A percentile compares a stretch with the other conserved stretches of the same genome.
Conservation (phyloP, 1,140 invertebrate genomes). For the Thalassaphorura encarpata region DNA sequence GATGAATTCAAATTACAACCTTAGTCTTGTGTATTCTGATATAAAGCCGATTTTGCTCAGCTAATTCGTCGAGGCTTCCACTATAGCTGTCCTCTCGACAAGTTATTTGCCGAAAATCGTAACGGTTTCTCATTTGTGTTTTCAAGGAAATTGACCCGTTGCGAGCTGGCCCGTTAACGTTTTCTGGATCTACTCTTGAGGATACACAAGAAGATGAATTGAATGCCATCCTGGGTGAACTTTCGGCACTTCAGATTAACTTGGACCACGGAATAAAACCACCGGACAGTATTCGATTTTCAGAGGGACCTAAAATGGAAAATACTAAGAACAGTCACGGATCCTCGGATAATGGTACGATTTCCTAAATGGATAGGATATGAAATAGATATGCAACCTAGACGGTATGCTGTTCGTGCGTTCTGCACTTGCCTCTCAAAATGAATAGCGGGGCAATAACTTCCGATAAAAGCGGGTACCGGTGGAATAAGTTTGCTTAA, state of each 20-base stretch:
- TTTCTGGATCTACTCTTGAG: conserved; percentile 26
- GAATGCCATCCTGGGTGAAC: conserved; percentile 87
- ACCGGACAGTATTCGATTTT: too few relatives aligned
- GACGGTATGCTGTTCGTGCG: background rate
- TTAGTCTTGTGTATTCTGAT: too few relatives aligned
- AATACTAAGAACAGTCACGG: background rate
- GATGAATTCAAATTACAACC: conserved; percentile 7
- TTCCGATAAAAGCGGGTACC: too few relatives aligned
- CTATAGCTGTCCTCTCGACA: too few relatives aligned
- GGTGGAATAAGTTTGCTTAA: too few relatives aligned
- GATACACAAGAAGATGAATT: conserved; percentile 91
- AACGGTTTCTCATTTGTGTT: conserved; percentile 5
- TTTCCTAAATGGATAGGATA: background rate
- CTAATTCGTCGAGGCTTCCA: too few relatives aligned
- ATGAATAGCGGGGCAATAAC: too few relatives aligned
- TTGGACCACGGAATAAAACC: conserved; percentile 52
- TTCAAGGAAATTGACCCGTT: conserved; percentile 24
- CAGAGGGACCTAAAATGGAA: too few relatives aligned
- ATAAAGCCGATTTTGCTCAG: too few relatives aligned
- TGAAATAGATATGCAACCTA: background rate
- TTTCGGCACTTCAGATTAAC: conserved; percentile 71
- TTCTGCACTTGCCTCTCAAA: too few relatives aligned
- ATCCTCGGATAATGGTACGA: conserved; percentile 14
- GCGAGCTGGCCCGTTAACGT: conserved; percentile 27
- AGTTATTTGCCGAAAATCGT: too few relatives aligned